phyloP scores from a whole-genome alignment of 2,888 invertebrate genomes.

The Macrosiphum euphorbiae region DNA sequence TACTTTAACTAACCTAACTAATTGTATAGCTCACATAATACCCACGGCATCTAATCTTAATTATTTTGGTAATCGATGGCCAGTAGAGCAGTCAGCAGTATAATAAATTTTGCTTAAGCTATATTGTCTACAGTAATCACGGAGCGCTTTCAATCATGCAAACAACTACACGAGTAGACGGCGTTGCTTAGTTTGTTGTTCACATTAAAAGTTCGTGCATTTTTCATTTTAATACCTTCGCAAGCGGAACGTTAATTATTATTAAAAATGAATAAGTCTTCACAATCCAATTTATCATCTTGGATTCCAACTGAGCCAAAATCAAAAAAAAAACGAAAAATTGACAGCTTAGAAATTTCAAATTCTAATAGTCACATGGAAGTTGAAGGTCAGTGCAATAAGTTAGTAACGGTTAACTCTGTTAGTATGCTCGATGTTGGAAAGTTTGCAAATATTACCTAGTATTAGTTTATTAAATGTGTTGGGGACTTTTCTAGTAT shows the following conservation, averaged over 20 bases:
- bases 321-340: not conserved
- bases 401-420: not conserved
- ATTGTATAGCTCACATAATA: too few species aligned
- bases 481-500: too few species aligned
- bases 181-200: too few species aligned
- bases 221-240: not conserved
- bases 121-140: too few species aligned
- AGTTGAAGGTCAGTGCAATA: not conserved
- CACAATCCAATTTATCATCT: not conserved
- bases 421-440: not conserved
- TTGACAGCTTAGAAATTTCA: not conserved
- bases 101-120: too few species aligned
- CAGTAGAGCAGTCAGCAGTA: too few species aligned
- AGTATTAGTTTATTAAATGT: not conserved
- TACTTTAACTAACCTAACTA: too few species aligned
- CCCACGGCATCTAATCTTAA: too few species aligned
- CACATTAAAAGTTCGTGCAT: not conserved
- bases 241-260: not conserved
- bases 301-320: not conserved
- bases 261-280: not conserved
- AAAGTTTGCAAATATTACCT: too few species aligned
- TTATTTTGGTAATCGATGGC: too few species aligned
- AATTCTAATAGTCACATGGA: not conserved
- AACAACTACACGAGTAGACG: too few species aligned
- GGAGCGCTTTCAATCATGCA: too few species aligned